Evolutionary conservation across 2,888 invertebrate species (phyloP).

Genomic region (Drosophila putrida): DNA sequence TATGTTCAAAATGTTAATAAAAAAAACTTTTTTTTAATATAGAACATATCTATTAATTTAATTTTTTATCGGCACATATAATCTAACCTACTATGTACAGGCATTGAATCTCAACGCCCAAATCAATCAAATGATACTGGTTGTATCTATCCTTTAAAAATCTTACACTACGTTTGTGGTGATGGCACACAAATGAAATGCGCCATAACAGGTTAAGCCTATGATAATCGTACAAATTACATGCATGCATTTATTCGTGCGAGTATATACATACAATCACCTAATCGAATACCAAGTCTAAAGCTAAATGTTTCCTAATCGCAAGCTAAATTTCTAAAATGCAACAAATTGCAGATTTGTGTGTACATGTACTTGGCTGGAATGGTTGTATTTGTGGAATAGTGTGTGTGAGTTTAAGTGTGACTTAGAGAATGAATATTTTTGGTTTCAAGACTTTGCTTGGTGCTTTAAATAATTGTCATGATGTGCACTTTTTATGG

Average conservation of each 20-base stretch:
- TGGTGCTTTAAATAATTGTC: constrained; percentile 43
- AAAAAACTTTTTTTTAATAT: constrained; percentile 6
- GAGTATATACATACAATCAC: constrained; percentile 35
- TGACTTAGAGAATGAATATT: constrained; percentile 42
- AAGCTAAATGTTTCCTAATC: constrained; percentile 13
- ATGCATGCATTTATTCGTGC: constrained; percentile 7
- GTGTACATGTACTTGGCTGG: constrained; percentile 43
- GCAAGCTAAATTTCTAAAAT: constrained; percentile 18
- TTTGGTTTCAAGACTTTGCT: constrained; percentile 41
- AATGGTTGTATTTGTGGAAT: constrained; percentile 64
- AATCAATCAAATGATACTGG: constrained; percentile 9
- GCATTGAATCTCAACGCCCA: constrained; percentile 33
- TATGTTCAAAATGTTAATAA: constrained; percentile 2
- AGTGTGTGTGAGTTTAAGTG: constrained; percentile 5
- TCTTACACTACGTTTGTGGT: constrained; percentile 7
- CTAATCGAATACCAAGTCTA: constrained; percentile 39
- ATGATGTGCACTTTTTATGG: constrained; percentile 61
- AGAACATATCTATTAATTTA: neutral
- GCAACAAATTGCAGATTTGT: constrained; percentile 22
- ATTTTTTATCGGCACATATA: constrained; percentile 3
- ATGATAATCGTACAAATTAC: constrained; percentile 13
- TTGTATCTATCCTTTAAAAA: constrained; percentile 16
- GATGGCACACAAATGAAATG: constrained; percentile 8
- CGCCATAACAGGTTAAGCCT: neutral
- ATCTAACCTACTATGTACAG: constrained; percentile 24